A percentile compares a stretch with the other conserved stretches of the same genome.
phyloP scores from a whole-genome alignment of 1,140 invertebrate genomes.

The Heliconius eleuchia region DNA sequence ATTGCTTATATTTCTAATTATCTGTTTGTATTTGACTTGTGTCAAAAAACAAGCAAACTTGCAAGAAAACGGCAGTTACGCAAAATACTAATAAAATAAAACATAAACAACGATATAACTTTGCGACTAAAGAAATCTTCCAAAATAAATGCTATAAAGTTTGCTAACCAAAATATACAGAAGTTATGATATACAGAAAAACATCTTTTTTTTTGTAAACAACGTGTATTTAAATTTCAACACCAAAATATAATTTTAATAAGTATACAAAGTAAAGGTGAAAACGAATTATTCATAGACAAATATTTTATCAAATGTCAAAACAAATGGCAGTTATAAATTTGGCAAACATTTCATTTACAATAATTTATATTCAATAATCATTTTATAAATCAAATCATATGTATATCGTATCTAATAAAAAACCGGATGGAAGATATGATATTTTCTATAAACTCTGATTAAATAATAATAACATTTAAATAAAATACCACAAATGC shows the following conservation, averaged over 20 bases:
- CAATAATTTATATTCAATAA: slow-evolving; percentile 33
- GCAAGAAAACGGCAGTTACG: slow-evolving; percentile 61
- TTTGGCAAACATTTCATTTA: slow-evolving; percentile 60
- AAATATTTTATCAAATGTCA: slow-evolving; percentile 44
- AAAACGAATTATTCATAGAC: slow-evolving; percentile 46
- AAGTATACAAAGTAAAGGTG: slow-evolving; percentile 60
- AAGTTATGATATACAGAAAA: slow-evolving; percentile 48
- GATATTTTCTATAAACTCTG: neutral
- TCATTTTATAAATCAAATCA: slow-evolving; percentile 1
- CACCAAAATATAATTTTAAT: slow-evolving; percentile 73
- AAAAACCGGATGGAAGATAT: slow-evolving; percentile 6
- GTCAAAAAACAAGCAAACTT: slow-evolving; percentile 54
- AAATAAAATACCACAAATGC: slow-evolving; percentile 2
- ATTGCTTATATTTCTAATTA: neutral
- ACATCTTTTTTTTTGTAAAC: slow-evolving; percentile 54
- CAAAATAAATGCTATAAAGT: slow-evolving; percentile 77
- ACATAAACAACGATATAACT: slow-evolving; percentile 44
- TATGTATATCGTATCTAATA: neutral
- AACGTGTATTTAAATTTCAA: slow-evolving; percentile 75
- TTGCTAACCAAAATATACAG: slow-evolving; percentile 52
- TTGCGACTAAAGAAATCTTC: slow-evolving; percentile 68
- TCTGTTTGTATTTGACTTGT: neutral
- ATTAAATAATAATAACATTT: slow-evolving; percentile 3
- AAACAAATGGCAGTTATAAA: slow-evolving; percentile 71
- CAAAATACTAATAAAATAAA: slow-evolving; percentile 46